Evolutionary conservation across 2,797 vertebrate genomes (phyloP).

Genomic region (Manis pentadactyla): DNA sequence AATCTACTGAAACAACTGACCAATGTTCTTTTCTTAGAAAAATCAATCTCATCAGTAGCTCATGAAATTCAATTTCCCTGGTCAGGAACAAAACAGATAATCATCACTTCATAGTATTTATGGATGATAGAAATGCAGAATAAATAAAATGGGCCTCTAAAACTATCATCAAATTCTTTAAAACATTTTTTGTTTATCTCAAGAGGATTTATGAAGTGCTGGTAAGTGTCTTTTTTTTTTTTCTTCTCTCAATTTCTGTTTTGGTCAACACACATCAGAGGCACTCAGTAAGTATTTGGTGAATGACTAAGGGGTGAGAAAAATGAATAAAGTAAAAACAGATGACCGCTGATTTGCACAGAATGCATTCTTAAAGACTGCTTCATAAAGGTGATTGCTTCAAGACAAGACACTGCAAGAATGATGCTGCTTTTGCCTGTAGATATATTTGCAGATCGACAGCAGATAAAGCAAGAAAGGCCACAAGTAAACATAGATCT

Average conservation of each 20-base stretch:
- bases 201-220: slow-evolving; percentile 46
- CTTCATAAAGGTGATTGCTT: not conserved
- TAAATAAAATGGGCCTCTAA: slow-evolving; percentile 81
- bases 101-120: slow-evolving; percentile 81
- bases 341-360: not conserved
- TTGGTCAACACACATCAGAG: not conserved
- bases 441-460: not conserved
- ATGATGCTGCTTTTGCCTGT: not conserved
- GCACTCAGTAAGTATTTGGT: not conserved
- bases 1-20: slow-evolving; percentile 68
- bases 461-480: not conserved
- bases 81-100: slow-evolving; percentile 78
- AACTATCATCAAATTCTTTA: slow-evolving; percentile 60
- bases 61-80: slow-evolving; percentile 84
- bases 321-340: slow-evolving; percentile 41
- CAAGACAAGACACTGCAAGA: not conserved
- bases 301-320: not conserved
- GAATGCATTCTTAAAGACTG: not conserved
- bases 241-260: not conserved
- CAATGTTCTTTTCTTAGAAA: slow-evolving; percentile 77
- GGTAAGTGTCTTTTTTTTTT: not conserved
- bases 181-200: slow-evolving; percentile 54
- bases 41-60: slow-evolving; percentile 85
- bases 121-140: slow-evolving; percentile 74
- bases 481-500: not conserved